phyloP scores from a whole-genome alignment of 2,113 vertebrate species.

The Triplophysa siluroides region DNA sequence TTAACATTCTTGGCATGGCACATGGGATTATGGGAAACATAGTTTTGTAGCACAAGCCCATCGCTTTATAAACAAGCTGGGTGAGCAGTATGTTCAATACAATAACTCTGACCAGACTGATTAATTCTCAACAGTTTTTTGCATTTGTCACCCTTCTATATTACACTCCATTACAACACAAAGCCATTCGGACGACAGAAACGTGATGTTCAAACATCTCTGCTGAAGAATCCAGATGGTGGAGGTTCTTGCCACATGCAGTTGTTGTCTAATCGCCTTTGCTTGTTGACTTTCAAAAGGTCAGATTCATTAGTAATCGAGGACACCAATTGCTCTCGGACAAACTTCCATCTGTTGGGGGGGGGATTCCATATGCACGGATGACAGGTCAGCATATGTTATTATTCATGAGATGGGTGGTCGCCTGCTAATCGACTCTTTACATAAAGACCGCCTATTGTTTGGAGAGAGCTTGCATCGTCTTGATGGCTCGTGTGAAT shows the following conservation, averaged over 20 bases:
- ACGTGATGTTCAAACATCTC: not conserved
- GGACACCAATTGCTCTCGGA: slow-evolving; percentile 33
- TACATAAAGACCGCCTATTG: not conserved
- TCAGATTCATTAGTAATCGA: slow-evolving; percentile 27
- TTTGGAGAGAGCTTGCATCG: not conserved
- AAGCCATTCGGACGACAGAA: not conserved
- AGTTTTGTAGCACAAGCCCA: too few species aligned
- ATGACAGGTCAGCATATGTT: slow-evolving; percentile 6
- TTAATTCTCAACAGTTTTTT: not conserved
- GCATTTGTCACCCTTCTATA: too few species aligned
- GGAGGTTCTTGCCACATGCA: not conserved
- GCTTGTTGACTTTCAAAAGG: slow-evolving; percentile 22
- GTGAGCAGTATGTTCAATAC: too few species aligned
- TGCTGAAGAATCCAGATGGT: slow-evolving; percentile 20
- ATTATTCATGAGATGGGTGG: slow-evolving; percentile 24
- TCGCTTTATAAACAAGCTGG: too few species aligned
- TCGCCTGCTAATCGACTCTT: not conserved
- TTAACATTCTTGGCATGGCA: too few species aligned
- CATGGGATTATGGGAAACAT: too few species aligned
- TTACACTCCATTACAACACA: not conserved
- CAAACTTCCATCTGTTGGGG: slow-evolving; percentile 29
- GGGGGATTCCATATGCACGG: slow-evolving; percentile 1
- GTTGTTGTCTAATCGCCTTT: slow-evolving; percentile 33
- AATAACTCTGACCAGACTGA: too few species aligned
- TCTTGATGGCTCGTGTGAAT: not conserved